Evolutionary conservation across 2,888 invertebrate genomes (phyloP).

Genomic region (Cosmia pyralina): DNA sequence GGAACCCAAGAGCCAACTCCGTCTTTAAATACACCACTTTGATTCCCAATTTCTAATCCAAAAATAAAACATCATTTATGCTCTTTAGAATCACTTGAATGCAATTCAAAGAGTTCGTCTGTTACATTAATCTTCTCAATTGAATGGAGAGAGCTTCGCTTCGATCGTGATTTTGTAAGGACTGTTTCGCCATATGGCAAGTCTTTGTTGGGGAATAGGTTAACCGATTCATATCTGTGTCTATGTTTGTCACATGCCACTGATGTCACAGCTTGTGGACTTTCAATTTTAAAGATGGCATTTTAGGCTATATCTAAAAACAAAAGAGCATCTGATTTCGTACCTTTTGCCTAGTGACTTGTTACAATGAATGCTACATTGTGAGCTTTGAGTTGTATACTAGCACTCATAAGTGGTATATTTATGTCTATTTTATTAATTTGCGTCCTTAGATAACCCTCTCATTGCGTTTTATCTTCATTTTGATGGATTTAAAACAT

Average conservation of each 20-base stretch:
- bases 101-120: constrained; percentile 35
- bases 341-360: background rate
- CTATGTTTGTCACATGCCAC: constrained; percentile 9
- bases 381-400: background rate
- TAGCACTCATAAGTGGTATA: constrained; percentile 11
- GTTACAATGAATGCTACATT: constrained; percentile 6
- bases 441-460: constrained; percentile 39
- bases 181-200: constrained; percentile 51
- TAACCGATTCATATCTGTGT: constrained; percentile 14
- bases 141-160: constrained; percentile 55
- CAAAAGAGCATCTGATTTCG: background rate
- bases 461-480: constrained; percentile 12
- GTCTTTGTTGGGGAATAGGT: constrained; percentile 51
- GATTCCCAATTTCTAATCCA: constrained; percentile 38
- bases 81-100: constrained; percentile 60
- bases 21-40: constrained; percentile 39
- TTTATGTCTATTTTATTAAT: constrained; percentile 47
- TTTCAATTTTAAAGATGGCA: background rate
- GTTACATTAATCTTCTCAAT: constrained; percentile 56
- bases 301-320: background rate
- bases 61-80: constrained; percentile 58
- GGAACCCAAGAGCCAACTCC: constrained; percentile 38
- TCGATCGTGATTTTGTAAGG: constrained; percentile 33
- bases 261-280: background rate
- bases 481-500: constrained; percentile 16